Evolutionary conservation across 2,797 vertebrate species (phyloP).

Genomic region (Orestias chungarensis): DNA sequence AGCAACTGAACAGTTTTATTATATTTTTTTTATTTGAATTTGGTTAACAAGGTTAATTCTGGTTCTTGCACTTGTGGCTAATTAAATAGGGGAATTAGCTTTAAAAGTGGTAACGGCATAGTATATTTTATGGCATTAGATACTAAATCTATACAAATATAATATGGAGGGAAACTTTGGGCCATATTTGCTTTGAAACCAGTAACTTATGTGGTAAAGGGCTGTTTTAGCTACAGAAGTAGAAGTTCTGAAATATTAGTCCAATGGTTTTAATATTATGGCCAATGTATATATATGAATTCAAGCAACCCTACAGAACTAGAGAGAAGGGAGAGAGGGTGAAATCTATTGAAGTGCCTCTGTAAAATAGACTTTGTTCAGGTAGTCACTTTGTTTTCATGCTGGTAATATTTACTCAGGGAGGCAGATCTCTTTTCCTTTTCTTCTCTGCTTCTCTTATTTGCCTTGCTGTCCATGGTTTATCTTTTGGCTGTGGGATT

Average conservation of each 20-base stretch:
- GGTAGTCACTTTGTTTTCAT: constrained; percentile 90
- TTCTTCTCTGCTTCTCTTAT: constrained; percentile 74
- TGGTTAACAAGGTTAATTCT: neutral
- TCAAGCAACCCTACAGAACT: constrained; percentile 26
- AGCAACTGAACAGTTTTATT: no score
- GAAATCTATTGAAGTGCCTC: constrained; percentile 79
- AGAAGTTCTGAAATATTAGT: neutral
- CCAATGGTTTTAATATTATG: constrained; percentile 3
- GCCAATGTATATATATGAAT: constrained; percentile 34
- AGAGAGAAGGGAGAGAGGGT: constrained; percentile 29
- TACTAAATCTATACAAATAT: neutral
- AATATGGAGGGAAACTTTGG: neutral
- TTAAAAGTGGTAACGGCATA: no score
- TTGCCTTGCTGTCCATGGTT: constrained; percentile 65
- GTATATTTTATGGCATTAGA: neutral
- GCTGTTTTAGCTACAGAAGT: neutral
- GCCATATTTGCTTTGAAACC: neutral
- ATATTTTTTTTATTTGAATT: no score
- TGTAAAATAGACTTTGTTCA: constrained; percentile 88
- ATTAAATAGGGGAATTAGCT: no score
- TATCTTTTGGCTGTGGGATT: constrained; percentile 77
- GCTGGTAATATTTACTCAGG: constrained; percentile 84
- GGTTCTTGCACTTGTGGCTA: no score
- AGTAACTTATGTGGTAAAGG: neutral
- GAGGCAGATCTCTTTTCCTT: constrained; percentile 66